These are phyloP conservation scores for Phoebastria nigripes DNA, from an alignment of 2,797 vertebrate genomes.

Conservation along the genomic window DNA sequence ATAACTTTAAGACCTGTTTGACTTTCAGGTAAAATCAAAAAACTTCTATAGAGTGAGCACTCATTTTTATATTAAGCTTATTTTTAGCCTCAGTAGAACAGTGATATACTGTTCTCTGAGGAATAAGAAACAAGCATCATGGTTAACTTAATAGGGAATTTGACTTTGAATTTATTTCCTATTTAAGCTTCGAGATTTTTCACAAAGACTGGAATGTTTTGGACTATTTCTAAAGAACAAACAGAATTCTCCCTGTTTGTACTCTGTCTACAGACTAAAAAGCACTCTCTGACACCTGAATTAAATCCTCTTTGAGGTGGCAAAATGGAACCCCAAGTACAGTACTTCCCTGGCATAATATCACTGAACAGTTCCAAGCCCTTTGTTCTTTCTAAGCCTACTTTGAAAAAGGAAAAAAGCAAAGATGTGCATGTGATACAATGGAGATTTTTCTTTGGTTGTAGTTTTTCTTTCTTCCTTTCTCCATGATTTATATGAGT, in stretches of 20 bases:
- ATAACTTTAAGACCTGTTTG: slow-evolving; percentile 64
- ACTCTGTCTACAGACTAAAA: slow-evolving; percentile 72
- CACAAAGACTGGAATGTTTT: slow-evolving; percentile 72
- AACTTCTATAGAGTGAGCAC: slow-evolving; percentile 34
- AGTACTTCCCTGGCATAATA: slow-evolving; percentile 68
- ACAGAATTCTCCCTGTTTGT: slow-evolving; percentile 67
- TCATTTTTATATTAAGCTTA: slow-evolving; percentile 64
- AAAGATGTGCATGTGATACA: slow-evolving; percentile 71
- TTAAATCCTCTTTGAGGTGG: slow-evolving; percentile 73
- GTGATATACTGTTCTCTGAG: slow-evolving; percentile 67
- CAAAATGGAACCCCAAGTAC: slow-evolving; percentile 74
- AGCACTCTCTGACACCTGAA: slow-evolving; percentile 69
- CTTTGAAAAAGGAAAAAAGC: slow-evolving; percentile 69
- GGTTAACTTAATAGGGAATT: slow-evolving; percentile 71
- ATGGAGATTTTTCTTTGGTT: slow-evolving; percentile 58
- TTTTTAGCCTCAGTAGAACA: slow-evolving; percentile 67
- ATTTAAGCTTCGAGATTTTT: slow-evolving; percentile 73
- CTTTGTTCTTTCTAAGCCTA: slow-evolving; percentile 73
- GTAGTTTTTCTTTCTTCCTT: slow-evolving; percentile 26
- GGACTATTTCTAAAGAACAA: slow-evolving; percentile 77
- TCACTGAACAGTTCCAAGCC: slow-evolving; percentile 66
- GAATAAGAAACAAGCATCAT: slow-evolving; percentile 72
- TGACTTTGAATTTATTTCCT: slow-evolving; percentile 78
- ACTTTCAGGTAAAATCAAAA: slow-evolving; percentile 70
- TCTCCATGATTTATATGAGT: slow-evolving; percentile 44